Base-by-base conservation (phyloP, 2,113 vertebrate genomes). In the Petaurus breviceps region DNA sequence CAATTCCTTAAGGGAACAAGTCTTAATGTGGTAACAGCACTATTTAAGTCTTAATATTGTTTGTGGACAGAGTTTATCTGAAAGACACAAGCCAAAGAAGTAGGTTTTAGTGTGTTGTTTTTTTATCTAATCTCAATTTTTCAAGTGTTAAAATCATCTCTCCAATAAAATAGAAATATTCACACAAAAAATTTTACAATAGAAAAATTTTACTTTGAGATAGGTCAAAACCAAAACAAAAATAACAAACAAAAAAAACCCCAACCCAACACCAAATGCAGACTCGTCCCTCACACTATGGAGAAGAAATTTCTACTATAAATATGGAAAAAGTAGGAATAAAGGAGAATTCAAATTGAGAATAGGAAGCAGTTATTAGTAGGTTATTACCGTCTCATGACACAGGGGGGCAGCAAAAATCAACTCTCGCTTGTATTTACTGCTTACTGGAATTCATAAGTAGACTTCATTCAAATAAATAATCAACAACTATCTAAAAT, bases 401-500 rank as follows among this genome's bases (percentile, higher is more conserved):
- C 99, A 98, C 98, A 98, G 98, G 99, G 98, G 98, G 98, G 99
- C 98, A 98, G 98, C 98, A 98, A 95, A 98, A 97, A 98, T 97
- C 98, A 98, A 98, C 97, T 97, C 96, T 94, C 93, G 94, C 91
- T 0, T 0, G 5, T 46, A 0, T 47, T 91, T 92, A 95, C 92
- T 51, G 52, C 91, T 49, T 92, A 61, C 26, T 84, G 77, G 47
- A 51, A 47, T 90, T 51, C 25, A 2, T 37, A 10, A 43, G 53
- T 0, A 93, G 90, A 31, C 4, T 47, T 31, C 93, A 93, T 93
- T 89, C 92, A 91, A 90, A 51, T 19, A 14, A 90, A 90, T 89
- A 90, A 96, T 47, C 61, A 46, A 89, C 23, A 95, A 37, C 55
- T 31, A 0, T 23, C 77, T 51, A 92, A 57, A 95, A 92, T 53